Evolutionary conservation across 2,797 vertebrate species (phyloP).

Genomic region (Garrulus glandarius): DNA sequence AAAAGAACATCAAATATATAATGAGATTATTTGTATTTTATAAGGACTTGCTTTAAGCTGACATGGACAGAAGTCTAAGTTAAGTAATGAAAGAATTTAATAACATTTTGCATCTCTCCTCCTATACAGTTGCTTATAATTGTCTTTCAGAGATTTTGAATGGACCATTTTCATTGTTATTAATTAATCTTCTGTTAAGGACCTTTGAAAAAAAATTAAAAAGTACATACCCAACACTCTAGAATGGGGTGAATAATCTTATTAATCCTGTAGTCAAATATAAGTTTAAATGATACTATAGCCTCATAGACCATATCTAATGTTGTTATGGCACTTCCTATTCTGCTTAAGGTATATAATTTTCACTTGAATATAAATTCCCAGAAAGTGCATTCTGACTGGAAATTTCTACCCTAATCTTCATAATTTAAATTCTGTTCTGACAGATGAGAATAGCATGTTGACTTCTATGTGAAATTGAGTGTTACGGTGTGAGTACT

Average conservation of each 20-base stretch:
- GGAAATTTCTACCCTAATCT: neutral
- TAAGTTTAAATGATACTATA: neutral
- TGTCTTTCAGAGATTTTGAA: neutral
- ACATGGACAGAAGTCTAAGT: neutral
- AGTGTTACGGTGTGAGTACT: neutral
- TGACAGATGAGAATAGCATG: neutral
- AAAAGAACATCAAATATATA: neutral
- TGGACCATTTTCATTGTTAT: neutral
- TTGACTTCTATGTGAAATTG: neutral
- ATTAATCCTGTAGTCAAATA: neutral
- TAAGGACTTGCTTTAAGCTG: neutral
- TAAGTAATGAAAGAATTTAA: neutral
- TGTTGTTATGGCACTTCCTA: neutral
- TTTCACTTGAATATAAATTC: neutral
- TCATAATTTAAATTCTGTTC: neutral
- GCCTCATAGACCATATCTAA: neutral
- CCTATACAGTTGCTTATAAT: neutral
- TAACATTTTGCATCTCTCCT: neutral
- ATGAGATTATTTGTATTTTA: neutral
- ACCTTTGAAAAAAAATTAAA: neutral
- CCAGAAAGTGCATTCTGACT: neutral
- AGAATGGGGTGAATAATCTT: neutral
- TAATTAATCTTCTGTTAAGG: neutral
- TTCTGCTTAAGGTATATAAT: neutral
- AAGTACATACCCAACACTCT: neutral